phyloP scores from a whole-genome alignment of 1,140 invertebrate species.

The Magallana gigas region DNA sequence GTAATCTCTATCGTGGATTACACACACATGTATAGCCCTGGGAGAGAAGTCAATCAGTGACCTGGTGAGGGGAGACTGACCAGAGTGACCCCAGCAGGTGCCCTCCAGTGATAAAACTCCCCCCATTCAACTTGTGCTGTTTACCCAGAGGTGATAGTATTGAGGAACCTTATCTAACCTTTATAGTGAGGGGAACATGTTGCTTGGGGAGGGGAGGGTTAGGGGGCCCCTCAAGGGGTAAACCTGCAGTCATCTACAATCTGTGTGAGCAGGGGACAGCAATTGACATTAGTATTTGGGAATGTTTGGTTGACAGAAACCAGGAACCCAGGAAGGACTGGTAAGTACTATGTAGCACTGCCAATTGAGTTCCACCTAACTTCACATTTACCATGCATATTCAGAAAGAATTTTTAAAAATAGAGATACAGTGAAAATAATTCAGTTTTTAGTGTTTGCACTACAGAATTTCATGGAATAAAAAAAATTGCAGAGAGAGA shows the following conservation, averaged over 20 bases:
- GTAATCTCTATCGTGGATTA: background rate
- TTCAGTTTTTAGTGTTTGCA: too few relatives aligned
- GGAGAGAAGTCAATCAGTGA: background rate
- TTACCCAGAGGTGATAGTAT: slow-evolving; percentile 17
- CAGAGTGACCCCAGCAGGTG: slow-evolving; percentile 4
- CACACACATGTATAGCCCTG: background rate
- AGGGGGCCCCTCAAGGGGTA: background rate
- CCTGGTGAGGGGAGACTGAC: background rate
- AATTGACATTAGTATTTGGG: background rate
- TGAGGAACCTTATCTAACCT: slow-evolving; percentile 35
- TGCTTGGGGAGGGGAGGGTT: slow-evolving; percentile 5
- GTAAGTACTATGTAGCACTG: too few relatives aligned
- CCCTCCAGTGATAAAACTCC: slow-evolving; percentile 1
- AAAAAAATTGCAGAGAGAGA: background rate
- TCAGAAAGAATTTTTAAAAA: too few relatives aligned
- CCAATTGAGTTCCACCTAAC: too few relatives aligned
- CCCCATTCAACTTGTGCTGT: background rate
- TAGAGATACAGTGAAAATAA: too few relatives aligned
- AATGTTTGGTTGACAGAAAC: background rate
- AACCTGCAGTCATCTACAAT: background rate
- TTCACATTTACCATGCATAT: too few relatives aligned
- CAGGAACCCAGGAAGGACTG: too few relatives aligned
- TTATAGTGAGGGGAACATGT: background rate
- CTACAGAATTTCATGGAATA: too few relatives aligned
- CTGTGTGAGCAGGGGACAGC: background rate